Conservation (phyloP, 2,113 vertebrate genomes). For the Neotragus moschatus region DNA sequence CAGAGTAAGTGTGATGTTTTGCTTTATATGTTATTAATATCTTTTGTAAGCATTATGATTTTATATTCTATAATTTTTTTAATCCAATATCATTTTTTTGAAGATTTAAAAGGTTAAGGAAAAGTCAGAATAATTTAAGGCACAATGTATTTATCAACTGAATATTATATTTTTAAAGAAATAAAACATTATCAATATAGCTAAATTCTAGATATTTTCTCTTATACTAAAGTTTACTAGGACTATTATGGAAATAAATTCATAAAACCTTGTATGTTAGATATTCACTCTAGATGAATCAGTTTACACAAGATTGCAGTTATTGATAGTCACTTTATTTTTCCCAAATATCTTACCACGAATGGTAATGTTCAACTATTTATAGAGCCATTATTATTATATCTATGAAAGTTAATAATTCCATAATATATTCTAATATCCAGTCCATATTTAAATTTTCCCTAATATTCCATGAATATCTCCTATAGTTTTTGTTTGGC, state of each 20-base stretch:
- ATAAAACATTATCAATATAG: not conserved
- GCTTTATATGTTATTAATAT: not conserved
- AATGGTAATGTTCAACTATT: not conserved
- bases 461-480: not conserved
- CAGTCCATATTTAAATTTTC: not conserved
- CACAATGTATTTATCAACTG: not conserved
- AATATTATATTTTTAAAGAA: constrained; percentile 9
- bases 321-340: not conserved
- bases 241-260: constrained; percentile 16
- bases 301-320: not conserved
- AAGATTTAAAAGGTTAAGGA: not conserved
- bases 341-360: not conserved
- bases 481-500: not conserved
- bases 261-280: not conserved
- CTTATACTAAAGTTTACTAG: not conserved
- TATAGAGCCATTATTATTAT: not conserved
- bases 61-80: not conserved
- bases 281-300: not conserved
- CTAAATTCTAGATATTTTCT: not conserved
- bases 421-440: not conserved
- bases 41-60: not conserved
- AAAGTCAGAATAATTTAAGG: not conserved
- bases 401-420: not conserved
- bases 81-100: not conserved
- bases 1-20: constrained; percentile 78